phyloP scores from a whole-genome alignment of 2,113 vertebrate species.

The Hippocampus barbouri region DNA sequence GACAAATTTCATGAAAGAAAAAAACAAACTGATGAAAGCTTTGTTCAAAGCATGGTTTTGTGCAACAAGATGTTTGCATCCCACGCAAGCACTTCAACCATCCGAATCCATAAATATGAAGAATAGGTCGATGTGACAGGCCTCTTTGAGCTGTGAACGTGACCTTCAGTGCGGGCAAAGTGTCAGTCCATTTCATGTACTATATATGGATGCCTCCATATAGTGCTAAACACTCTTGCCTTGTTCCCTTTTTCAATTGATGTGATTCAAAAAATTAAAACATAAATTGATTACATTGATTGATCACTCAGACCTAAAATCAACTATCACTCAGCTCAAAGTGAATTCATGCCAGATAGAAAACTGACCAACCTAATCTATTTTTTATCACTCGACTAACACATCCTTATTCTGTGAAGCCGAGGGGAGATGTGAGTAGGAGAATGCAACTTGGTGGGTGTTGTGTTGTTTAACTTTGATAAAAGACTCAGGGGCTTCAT shows the following conservation, averaged over 20 bases:
- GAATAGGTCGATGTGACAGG: too few relatives aligned
- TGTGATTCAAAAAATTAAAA: not conserved
- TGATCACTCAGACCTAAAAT: slow-evolving; percentile 10
- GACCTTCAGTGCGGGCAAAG: too few relatives aligned
- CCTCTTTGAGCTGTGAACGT: too few relatives aligned
- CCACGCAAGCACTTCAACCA: too few relatives aligned
- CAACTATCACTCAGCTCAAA: slow-evolving; percentile 11
- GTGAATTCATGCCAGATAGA: slow-evolving; percentile 26
- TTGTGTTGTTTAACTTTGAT: slow-evolving; percentile 53
- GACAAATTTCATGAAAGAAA: too few relatives aligned
- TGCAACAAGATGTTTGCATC: too few relatives aligned
- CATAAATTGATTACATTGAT: not conserved
- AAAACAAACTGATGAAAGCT: too few relatives aligned
- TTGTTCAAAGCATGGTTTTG: too few relatives aligned
- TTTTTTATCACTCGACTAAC: slow-evolving; percentile 46
- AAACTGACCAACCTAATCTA: slow-evolving; percentile 31
- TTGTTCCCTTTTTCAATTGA: not conserved
- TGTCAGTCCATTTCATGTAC: too few relatives aligned
- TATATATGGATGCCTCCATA: too few relatives aligned
- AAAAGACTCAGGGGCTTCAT: slow-evolving; percentile 36
- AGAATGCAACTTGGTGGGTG: slow-evolving; percentile 27
- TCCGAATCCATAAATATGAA: too few relatives aligned
- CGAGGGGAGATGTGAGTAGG: slow-evolving; percentile 30
- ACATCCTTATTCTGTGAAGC: slow-evolving; percentile 37
- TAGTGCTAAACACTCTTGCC: too few relatives aligned